These are phyloP conservation scores for Meta bourneti DNA, from an alignment of 2,888 invertebrate genomes.

Conservation along the genomic window DNA sequence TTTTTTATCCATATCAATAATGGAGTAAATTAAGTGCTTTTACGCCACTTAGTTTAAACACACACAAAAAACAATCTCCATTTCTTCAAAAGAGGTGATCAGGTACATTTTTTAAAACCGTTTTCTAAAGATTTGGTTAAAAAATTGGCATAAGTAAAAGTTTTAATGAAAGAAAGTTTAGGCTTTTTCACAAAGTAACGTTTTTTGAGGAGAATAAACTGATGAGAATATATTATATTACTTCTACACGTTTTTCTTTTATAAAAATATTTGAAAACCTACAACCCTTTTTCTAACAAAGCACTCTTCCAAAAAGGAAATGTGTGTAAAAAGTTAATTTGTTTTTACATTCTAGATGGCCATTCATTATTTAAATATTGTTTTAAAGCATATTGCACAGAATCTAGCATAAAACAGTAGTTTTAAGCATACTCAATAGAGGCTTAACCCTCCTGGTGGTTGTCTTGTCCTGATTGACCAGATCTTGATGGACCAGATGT, in stretches of 20 bases:
- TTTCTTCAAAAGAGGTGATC: neutral
- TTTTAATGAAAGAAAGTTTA: neutral
- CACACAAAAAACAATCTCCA: neutral
- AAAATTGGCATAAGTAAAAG: neutral
- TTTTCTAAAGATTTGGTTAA: neutral
- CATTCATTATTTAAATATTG: no score
- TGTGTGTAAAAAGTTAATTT: no score
- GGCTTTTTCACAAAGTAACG: neutral
- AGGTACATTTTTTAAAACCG: neutral
- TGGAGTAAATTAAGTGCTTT: neutral
- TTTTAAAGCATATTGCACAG: no score
- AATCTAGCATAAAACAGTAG: no score
- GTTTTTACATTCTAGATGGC: no score
- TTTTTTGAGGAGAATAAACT: neutral
- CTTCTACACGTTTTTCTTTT: neutral
- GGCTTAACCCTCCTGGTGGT: no score
- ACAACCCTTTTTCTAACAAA: neutral
- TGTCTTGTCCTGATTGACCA: no score
- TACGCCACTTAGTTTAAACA: neutral
- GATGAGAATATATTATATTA: neutral
- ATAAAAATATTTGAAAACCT: neutral
- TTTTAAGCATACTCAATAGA: no score
- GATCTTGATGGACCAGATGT: no score
- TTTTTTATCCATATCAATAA: neutral
- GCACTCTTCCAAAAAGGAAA: no score